A percentile compares a stretch with the other conserved stretches of the same genome.
phyloP scores from a whole-genome alignment of 1,140 invertebrate genomes.

The Delia radicum region DNA sequence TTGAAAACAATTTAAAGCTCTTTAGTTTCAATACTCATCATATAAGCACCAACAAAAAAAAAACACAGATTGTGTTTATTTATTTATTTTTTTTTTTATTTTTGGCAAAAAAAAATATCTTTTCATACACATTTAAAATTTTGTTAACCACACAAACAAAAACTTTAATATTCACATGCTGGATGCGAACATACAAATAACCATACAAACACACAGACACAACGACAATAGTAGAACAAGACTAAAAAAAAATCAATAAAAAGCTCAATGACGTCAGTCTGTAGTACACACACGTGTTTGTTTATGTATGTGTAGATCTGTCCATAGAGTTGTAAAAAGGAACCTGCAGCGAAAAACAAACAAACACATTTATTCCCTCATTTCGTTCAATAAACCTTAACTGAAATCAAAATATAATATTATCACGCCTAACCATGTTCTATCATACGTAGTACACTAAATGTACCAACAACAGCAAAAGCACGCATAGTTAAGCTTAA shows the following conservation, averaged over 20 bases:
- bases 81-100: too few species aligned
- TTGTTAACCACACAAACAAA: background rate
- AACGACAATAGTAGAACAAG: background rate
- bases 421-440: too few species aligned
- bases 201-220: background rate
- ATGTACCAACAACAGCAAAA: background rate
- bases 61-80: too few species aligned
- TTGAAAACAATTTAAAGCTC: background rate
- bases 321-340: background rate
- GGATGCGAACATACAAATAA: background rate
- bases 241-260: constrained; percentile 50
- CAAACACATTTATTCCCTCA: background rate
- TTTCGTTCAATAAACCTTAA: too few species aligned
- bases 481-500: background rate
- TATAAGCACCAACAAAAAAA: background rate
- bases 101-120: background rate
- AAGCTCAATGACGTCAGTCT: constrained; percentile 54
- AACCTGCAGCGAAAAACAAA: background rate
- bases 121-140: background rate
- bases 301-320: background rate
- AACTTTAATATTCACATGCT: background rate
- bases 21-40: background rate
- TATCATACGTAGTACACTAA: too few species aligned
- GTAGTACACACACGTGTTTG: background rate
- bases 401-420: too few species aligned